phyloP scores from a whole-genome alignment of 2,888 invertebrate genomes.

The Hypselothyrea guttata region DNA sequence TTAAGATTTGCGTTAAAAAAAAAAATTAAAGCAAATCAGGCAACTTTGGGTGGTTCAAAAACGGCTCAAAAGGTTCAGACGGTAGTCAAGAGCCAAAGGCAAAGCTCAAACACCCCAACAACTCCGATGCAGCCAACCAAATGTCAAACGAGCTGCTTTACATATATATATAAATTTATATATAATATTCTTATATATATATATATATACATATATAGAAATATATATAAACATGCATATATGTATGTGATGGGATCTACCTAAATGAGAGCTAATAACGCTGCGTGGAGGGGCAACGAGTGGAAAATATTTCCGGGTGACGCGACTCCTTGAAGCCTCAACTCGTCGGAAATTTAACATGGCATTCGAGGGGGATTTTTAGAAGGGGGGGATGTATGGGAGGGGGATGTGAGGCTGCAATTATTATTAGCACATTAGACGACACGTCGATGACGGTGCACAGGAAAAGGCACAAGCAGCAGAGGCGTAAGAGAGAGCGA shows the following conservation, averaged over 20 bases:
- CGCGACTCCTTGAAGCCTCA: slow-evolving; percentile 22
- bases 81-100: too few species aligned
- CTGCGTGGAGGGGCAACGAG: slow-evolving; percentile 44
- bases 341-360: slow-evolving; percentile 59
- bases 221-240: too few species aligned
- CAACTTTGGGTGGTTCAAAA: neutral
- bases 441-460: slow-evolving; percentile 23
- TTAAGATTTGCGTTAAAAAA: too few species aligned
- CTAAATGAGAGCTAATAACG: slow-evolving; percentile 77
- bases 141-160: slow-evolving; percentile 57
- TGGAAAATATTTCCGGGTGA: slow-evolving; percentile 73
- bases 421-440: slow-evolving; percentile 77
- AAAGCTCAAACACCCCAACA: slow-evolving; percentile 54
- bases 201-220: too few species aligned
- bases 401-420: slow-evolving; percentile 47
- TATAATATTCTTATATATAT: too few species aligned
- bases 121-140: slow-evolving; percentile 65
- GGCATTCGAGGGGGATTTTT: slow-evolving; percentile 64
- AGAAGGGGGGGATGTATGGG: neutral
- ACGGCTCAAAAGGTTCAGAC: neutral
- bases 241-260: slow-evolving; percentile 68
- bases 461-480: slow-evolving; percentile 2
- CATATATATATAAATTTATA: neutral
- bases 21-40: too few species aligned
- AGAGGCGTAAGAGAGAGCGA: neutral